Conservation (phyloP, 2,888 invertebrate species). For the Ganaspis brasiliensis region DNA sequence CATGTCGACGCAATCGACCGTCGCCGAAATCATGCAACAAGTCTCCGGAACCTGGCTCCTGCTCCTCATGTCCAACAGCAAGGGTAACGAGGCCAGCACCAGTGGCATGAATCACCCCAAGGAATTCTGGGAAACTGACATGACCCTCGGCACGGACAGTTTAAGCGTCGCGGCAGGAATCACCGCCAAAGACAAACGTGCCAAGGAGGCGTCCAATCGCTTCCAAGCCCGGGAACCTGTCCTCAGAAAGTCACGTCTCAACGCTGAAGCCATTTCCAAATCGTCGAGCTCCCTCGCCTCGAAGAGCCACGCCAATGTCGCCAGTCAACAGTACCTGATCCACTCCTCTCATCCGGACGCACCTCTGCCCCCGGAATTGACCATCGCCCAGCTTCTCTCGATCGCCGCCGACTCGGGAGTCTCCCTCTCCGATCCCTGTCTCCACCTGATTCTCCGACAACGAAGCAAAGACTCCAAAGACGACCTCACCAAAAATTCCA, state of each 20-base stretch:
- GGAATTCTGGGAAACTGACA: slow-evolving; percentile 80
- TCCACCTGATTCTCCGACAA: slow-evolving; percentile 76
- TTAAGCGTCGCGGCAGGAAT: slow-evolving; percentile 93
- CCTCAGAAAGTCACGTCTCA: slow-evolving; percentile 69
- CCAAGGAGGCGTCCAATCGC: slow-evolving; percentile 89
- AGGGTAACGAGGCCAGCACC: slow-evolving; percentile 71
- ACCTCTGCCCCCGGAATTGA: slow-evolving; percentile 82
- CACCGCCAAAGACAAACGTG: slow-evolving; percentile 93
- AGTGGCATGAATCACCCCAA: slow-evolving; percentile 68
- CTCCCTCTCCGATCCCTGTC: slow-evolving; percentile 82
- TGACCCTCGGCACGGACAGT: slow-evolving; percentile 82
- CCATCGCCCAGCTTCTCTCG: slow-evolving; percentile 84
- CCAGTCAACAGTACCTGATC: slow-evolving; percentile 80
- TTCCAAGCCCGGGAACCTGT: slow-evolving; percentile 76
- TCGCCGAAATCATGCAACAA: slow-evolving; percentile 88
- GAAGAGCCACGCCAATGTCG: slow-evolving; percentile 74
- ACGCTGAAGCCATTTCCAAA: slow-evolving; percentile 63
- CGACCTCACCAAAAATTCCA: slow-evolving; percentile 58
- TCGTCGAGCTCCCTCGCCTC: slow-evolving; percentile 57
- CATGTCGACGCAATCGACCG: slow-evolving; percentile 89
- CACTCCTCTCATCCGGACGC: slow-evolving; percentile 80
- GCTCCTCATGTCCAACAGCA: slow-evolving; percentile 73
- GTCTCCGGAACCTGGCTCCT: slow-evolving; percentile 76
- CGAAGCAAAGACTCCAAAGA: slow-evolving; percentile 76
- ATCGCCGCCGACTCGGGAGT: slow-evolving; percentile 82